Evolutionary conservation across 2,797 vertebrate species (phyloP).

Genomic region (Hoplostethus mediterraneus): DNA sequence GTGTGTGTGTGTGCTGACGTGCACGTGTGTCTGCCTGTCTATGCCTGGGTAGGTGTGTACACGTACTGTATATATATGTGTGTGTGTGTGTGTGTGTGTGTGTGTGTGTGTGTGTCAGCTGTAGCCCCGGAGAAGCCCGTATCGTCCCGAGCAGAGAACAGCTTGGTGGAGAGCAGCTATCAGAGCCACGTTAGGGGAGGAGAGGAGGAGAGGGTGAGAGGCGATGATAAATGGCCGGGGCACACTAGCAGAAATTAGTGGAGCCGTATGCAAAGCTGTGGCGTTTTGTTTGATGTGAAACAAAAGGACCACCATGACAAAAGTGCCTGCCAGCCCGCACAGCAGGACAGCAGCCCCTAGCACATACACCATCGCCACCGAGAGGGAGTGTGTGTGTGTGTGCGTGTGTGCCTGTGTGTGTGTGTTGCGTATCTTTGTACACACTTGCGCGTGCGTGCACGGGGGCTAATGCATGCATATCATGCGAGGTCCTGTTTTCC

Average conservation of each 20-base stretch:
- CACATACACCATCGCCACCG: slow-evolving; percentile 71
- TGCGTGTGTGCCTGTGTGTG: slow-evolving; percentile 27
- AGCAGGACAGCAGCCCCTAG: slow-evolving; percentile 79
- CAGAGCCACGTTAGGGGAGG: slow-evolving; percentile 70
- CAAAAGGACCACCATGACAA: slow-evolving; percentile 86
- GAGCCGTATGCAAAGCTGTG: slow-evolving; percentile 83
- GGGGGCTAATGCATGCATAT: slow-evolving; percentile 62
- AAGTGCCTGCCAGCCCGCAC: slow-evolving; percentile 82
- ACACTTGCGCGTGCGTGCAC: slow-evolving; percentile 28
- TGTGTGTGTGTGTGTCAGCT: slow-evolving; percentile 55
- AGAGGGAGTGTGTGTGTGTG: slow-evolving; percentile 47
- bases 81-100: slow-evolving; percentile 51
- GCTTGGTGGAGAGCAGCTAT: slow-evolving; percentile 74
- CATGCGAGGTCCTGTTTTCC: slow-evolving; percentile 61
- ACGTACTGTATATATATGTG: slow-evolving; percentile 20
- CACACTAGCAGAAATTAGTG: slow-evolving; percentile 84
- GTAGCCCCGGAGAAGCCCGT: slow-evolving; percentile 66
- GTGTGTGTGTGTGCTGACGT: slow-evolving; percentile 35
- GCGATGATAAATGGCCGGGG: slow-evolving; percentile 82
- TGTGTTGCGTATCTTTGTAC: slow-evolving; percentile 32
- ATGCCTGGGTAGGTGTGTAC: slow-evolving; percentile 30
- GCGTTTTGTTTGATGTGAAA: slow-evolving; percentile 86
- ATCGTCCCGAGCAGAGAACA: slow-evolving; percentile 70
- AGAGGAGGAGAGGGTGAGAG: slow-evolving; percentile 76
- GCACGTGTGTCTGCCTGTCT: slow-evolving; percentile 31